These are phyloP conservation scores for Sebastes iracundus DNA, from an alignment of 2,797 vertebrate genomes.

Conservation along the genomic window DNA sequence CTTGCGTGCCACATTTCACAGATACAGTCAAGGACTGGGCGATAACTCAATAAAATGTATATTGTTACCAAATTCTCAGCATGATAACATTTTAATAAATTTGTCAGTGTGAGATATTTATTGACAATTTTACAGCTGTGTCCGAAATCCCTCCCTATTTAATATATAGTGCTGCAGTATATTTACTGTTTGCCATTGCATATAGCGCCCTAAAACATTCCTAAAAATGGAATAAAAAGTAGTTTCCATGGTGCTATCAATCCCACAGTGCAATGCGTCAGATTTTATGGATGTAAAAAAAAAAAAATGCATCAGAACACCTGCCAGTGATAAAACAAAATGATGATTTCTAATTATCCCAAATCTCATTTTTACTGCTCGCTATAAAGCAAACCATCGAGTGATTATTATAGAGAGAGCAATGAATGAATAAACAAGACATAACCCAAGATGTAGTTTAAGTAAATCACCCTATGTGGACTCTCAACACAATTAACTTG, in stretches of 20 bases:
- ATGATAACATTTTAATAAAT: neutral
- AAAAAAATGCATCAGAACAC: neutral
- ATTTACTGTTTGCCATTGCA: neutral
- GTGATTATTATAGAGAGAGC: neutral
- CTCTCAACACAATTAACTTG: neutral
- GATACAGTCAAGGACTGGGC: neutral
- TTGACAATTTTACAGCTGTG: neutral
- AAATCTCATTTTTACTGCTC: neutral
- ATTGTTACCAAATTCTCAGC: neutral
- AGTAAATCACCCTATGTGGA: neutral
- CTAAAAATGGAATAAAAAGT: neutral
- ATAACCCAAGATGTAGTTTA: constrained; percentile 1
- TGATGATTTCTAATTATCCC: neutral
- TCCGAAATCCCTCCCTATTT: neutral
- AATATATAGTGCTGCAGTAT: neutral
- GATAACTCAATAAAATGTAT: neutral
- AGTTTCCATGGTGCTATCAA: neutral
- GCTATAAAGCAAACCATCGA: neutral
- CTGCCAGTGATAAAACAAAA: neutral
- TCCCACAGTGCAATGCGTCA: neutral
- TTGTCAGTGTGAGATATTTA: neutral
- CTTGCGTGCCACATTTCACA: neutral
- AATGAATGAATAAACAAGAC: neutral
- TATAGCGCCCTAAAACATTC: neutral
- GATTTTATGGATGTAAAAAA: neutral